Evolutionary conservation across 2,113 vertebrate genomes (phyloP), one percentile per base, ranked within the genome.

Genomic region (Festucalex cinctus): DNA sequence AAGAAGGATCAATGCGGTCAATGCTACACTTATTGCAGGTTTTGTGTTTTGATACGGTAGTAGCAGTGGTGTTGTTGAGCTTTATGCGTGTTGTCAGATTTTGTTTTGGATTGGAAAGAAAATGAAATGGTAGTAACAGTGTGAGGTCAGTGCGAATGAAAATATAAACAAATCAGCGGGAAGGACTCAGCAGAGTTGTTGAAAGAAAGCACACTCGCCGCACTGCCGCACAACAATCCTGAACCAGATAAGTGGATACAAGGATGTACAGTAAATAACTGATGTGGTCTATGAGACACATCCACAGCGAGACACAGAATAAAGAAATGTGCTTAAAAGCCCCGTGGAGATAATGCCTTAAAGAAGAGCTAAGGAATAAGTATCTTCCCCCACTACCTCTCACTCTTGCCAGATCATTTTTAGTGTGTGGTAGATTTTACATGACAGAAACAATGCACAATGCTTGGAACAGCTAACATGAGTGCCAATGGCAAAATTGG

Each of bases 1-100:
- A 77, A 84, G 76, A 70, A 67, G 76, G 78, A 80, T 76, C 66
- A 70, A n/a, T 68, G 13, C 59, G 75, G 80, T 86, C 81, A 81
- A 80, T 78, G 76, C 68, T 63, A 36, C 64, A 57, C 49, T 71
- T 77, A 71, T 48, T 78, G 72, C 73, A 73, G 74, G 69, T 77
- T 68, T 73, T 78, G 69, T 71, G 67, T 71, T 56, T 24, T 41
- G 72, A 63, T 62, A 54, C 19, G 63, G 68, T n/a, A 26, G 17
- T 60, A 17, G 53, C 28, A 65, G 13, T 60, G 22, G 9, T 39
- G 3, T 32, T 62, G 56, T 57, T 48, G 63, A 26, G 3, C 32
- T 14, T 24, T 53, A 5, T 37, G 58, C 32, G 26, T 32, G 28
- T 53, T 19, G 51, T 28, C 28, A 17, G 9, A 74, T 39, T 75